Conservation (phyloP, 2,113 vertebrate genomes). For the Malurus cyaneus region DNA sequence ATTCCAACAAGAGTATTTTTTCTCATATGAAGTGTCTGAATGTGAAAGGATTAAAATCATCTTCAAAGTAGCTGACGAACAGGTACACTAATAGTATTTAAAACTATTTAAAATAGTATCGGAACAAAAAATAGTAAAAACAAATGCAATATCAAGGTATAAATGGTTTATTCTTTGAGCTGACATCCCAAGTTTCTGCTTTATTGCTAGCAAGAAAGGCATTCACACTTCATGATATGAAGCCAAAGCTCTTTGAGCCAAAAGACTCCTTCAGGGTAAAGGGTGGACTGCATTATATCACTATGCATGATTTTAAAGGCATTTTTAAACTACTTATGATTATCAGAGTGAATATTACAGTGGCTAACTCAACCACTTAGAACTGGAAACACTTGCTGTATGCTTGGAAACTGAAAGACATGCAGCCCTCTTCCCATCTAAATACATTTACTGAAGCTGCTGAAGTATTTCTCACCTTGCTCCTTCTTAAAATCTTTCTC, state of each 20-base stretch:
- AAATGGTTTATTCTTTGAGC: not conserved
- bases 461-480: slow-evolving; percentile 81
- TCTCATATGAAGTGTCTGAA: not conserved
- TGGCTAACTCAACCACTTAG: not conserved
- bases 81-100: not conserved
- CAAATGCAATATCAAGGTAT: not conserved
- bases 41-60: not conserved
- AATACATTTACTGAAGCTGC: not conserved
- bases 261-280: slow-evolving; percentile 4
- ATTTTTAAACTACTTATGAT: slow-evolving; percentile 17
- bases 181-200: not conserved
- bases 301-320: not conserved
- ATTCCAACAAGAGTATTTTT: not conserved
- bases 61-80: not conserved
- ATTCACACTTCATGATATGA: not conserved
- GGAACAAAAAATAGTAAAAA: not conserved
- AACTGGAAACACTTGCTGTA: not conserved
- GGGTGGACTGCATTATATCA: not conserved
- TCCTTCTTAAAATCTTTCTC: slow-evolving; percentile 90
- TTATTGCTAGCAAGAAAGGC: not conserved
- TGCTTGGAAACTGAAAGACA: not conserved
- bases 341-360: not conserved
- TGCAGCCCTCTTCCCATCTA: not conserved
- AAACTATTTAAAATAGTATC: not conserved
- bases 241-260: not conserved